phyloP scores from a whole-genome alignment of 2,113 vertebrate genomes.

The Micronycteris hirsuta region DNA sequence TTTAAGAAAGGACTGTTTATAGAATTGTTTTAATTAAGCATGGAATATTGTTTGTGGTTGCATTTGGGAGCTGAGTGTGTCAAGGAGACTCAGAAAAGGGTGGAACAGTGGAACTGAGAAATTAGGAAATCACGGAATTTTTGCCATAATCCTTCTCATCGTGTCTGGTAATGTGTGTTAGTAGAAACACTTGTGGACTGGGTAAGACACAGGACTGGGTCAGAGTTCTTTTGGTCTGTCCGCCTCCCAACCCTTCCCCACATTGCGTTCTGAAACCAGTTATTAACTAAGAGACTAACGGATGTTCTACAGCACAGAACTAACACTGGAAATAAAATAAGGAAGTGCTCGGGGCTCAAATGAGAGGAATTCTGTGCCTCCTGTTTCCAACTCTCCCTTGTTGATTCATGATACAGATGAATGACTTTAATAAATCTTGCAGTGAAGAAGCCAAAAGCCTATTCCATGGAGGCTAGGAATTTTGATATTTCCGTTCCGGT shows the following conservation, averaged over 20 bases:
- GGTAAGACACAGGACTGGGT: background rate
- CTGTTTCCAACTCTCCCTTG: background rate
- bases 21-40: background rate
- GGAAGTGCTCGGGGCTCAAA: background rate
- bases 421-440: background rate
- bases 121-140: background rate
- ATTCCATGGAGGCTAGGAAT: background rate
- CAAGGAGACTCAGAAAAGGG: background rate
- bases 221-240: background rate
- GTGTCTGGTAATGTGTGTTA: background rate
- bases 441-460: background rate
- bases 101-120: background rate
- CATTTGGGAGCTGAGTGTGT: background rate
- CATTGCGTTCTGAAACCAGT: background rate
- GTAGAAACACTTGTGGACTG: background rate
- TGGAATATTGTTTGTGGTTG: background rate
- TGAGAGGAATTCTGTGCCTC: background rate
- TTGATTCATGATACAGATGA: background rate
- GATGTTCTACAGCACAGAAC: background rate
- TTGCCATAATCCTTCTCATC: background rate
- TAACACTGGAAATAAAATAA: background rate
- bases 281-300: background rate
- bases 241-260: background rate
- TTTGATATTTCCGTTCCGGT: background rate
- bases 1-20: background rate